Percentiles rank a stretch among this genome's conserved stretches.
Conservation (phyloP, 2,888 invertebrate species). For the Empis stercorea region DNA sequence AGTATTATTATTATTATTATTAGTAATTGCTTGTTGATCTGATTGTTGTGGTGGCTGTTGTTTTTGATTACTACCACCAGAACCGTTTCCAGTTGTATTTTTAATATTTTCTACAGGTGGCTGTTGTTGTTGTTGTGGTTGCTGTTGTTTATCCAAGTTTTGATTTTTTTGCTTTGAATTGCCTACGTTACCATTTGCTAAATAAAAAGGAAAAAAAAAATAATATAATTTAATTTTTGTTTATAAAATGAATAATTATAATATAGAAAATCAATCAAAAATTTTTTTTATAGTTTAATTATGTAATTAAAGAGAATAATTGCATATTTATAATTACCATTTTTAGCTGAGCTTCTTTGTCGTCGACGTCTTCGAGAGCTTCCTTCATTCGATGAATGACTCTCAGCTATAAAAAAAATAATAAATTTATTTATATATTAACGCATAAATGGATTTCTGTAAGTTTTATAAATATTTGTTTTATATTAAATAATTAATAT, state of each 20-base stretch:
- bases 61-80: conserved; percentile 10
- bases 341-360: conserved; percentile 32
- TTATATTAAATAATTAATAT: too few relatives aligned
- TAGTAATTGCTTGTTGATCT: conserved; percentile 24
- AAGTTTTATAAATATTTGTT: too few relatives aligned
- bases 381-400: conserved; percentile 35
- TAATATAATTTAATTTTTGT: too few relatives aligned
- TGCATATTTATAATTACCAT: conserved; percentile 24
- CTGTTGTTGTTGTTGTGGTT: conserved; percentile 6
- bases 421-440: not conserved
- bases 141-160: conserved; percentile 23
- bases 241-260: too few relatives aligned
- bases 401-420: conserved; percentile 30
- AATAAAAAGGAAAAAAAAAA: conserved; percentile 1
- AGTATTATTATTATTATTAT: too few relatives aligned
- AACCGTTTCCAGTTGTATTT: not conserved
- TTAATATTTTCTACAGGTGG: conserved; percentile 2
- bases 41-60: conserved; percentile 27
- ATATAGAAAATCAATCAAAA: too few relatives aligned
- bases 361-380: conserved; percentile 33
- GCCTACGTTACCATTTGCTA: conserved; percentile 32
- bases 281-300: too few relatives aligned
- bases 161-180: conserved; percentile 30
- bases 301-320: too few relatives aligned
- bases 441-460: too few relatives aligned